Conservation (phyloP, 2,797 vertebrate species). For the Cetoscarus ocellatus region DNA sequence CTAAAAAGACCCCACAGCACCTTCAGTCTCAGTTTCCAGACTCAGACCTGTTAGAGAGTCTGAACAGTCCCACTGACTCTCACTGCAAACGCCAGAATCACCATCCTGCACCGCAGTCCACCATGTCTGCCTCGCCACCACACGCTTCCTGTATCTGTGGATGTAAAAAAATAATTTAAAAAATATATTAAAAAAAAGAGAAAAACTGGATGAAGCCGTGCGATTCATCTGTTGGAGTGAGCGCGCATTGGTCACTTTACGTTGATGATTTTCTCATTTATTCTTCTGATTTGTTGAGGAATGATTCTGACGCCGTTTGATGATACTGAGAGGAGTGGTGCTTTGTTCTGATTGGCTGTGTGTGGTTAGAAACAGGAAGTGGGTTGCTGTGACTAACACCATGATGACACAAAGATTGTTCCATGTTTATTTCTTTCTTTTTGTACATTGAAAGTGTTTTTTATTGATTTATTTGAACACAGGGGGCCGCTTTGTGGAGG, state of each 20-base stretch:
- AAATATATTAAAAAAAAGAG: constrained; percentile 21
- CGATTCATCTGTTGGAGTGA: constrained; percentile 19
- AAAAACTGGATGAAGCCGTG: constrained; percentile 1
- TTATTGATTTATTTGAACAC: constrained; percentile 19
- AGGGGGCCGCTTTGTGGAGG: constrained; percentile 9
- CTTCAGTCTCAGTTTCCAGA: constrained; percentile 10
- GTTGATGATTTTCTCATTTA: constrained; percentile 30
- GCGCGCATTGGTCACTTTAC: constrained; percentile 53
- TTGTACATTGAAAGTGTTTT: constrained; percentile 55
- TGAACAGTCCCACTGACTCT: background rate
- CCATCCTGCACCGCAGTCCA: constrained; percentile 2
- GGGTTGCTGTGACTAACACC: constrained; percentile 59
- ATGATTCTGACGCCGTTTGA: constrained; percentile 37
- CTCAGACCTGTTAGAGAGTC: constrained; percentile 1
- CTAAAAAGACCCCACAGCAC: background rate
- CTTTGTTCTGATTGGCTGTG: constrained; percentile 62
- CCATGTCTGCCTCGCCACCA: constrained; percentile 36
- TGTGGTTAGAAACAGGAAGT: constrained; percentile 50
- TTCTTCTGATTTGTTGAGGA: background rate
- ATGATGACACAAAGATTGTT: constrained; percentile 70
- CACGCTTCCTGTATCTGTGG: constrained; percentile 63
- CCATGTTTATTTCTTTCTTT: constrained; percentile 35
- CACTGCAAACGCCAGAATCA: constrained; percentile 2
- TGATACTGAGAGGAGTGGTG: constrained; percentile 28
- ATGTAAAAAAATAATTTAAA: background rate